These are phyloP conservation scores for Oscheius myriophilus DNA, from an alignment of 2,888 invertebrate species.

Conservation along the genomic window DNA sequence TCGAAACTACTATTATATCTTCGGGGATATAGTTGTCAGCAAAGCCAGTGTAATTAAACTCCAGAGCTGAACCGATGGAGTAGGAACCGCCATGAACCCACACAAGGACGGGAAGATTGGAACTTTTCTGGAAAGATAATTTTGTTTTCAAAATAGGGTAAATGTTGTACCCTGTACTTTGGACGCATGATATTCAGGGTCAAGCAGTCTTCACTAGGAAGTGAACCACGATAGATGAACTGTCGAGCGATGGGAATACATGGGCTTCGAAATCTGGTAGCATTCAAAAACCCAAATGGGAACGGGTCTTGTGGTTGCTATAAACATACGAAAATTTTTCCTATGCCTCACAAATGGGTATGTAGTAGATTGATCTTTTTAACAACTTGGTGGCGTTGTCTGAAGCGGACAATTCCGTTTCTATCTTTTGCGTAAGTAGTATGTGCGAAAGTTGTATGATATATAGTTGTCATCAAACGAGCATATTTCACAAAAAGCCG, in stretches of 20 bases:
- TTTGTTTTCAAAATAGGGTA: background rate
- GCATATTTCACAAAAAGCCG: too few species aligned
- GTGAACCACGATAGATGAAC: background rate
- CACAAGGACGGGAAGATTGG: conserved; percentile 85
- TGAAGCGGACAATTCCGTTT: too few species aligned
- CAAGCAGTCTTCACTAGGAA: conserved; percentile 20
- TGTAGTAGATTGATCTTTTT: too few species aligned
- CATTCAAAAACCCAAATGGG: conserved; percentile 17
- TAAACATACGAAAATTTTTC: too few species aligned
- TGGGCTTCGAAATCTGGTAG: background rate
- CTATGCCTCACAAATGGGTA: too few species aligned
- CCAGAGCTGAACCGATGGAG: conserved; percentile 77
- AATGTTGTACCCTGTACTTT: conserved; percentile 4
- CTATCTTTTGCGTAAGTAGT: too few species aligned
- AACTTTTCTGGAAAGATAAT: background rate
- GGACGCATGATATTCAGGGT: conserved; percentile 25
- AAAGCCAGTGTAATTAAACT: conserved; percentile 10
- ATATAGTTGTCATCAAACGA: too few species aligned
- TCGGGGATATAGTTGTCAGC: conserved; percentile 27
- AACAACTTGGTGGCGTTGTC: too few species aligned
- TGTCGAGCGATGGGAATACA: conserved; percentile 15
- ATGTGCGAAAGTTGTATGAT: too few species aligned
- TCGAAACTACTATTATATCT: conserved; percentile 28
- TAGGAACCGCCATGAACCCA: conserved; percentile 96
- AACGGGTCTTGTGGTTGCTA: conserved; percentile 18